Base-by-base conservation (phyloP, 2,888 invertebrate species). In the Creontiades dilutus region DNA sequence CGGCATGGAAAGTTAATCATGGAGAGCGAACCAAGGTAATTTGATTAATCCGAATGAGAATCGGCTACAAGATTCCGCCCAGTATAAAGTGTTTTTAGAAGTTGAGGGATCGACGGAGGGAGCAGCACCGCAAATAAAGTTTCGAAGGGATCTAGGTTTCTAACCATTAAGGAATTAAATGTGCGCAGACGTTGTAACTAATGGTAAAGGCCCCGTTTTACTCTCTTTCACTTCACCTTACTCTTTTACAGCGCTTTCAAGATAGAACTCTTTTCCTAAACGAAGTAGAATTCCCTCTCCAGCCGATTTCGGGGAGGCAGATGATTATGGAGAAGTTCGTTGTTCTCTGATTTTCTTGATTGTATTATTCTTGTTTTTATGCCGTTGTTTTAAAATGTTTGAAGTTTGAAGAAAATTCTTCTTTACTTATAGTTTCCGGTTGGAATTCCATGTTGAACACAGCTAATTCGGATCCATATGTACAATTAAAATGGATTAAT, bases 81-180 rank as follows among this genome's bases (percentile, higher is more conserved):
- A 27, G 76, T 12, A 76, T 27, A 76, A 76, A 37, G 37, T 37
- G 76, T 37, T 76, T 27, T 37, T 27, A 76, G 76, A 27, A 37
- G 76, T 27, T 23, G 78, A 28, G 16, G 19, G 28, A 28, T 13
- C 14, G 27, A 27, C 14, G 14, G 76, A 28, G 46, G 16, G 47
- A 78, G 68, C 19, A 12, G 68, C 46, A 37, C 37, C 5, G 78
- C 78, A 78, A 78, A 78, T 78, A 78, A 78, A 78, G 78, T 78
- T 78, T 78, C 78, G 19, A 75, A 14, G 28, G 75, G 78, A 37
- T 78, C 46, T 78, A 78, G 78, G 78, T 78, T 78, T 78, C 37
- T 5, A 78, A 78, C 78, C 78, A 78, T 78, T 78, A 78, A 78
- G 78, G 78, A 78, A 78, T 78, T 78, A 78, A 37, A 78, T 78